These are phyloP conservation scores for Agonopterix alstromeriana DNA, from an alignment of 2,888 invertebrate species.

Conservation along the genomic window DNA sequence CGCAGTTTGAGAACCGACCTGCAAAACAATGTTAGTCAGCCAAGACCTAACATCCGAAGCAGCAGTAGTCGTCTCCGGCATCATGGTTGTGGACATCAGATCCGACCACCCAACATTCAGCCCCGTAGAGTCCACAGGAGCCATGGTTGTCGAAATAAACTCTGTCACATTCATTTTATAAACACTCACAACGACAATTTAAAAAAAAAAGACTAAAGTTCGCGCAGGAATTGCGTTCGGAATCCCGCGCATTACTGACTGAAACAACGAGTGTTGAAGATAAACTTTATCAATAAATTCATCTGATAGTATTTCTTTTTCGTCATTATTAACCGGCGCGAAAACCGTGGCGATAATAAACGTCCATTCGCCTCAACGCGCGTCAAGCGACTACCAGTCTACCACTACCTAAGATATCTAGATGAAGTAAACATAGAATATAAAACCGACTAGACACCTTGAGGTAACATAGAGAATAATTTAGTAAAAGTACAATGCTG, in stretches of 20 bases:
- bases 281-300: slow-evolving; percentile 33
- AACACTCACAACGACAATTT: neutral
- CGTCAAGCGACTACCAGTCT: neutral
- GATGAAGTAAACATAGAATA: no score
- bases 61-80: slow-evolving; percentile 25
- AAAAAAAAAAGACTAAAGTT: no score
- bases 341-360: neutral
- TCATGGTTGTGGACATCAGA: slow-evolving; percentile 13
- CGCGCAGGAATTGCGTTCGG: neutral
- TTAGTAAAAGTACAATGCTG: no score
- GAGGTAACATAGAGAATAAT: no score
- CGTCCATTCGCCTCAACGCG: neutral
- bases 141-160: slow-evolving; percentile 7
- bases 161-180: slow-evolving; percentile 36
- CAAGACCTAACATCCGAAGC: slow-evolving; percentile 46
- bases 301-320: slow-evolving; percentile 27
- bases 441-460: no score
- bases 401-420: neutral
- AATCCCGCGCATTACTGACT: neutral
- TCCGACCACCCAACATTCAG: slow-evolving; percentile 8
- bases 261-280: slow-evolving; percentile 19
- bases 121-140: slow-evolving; percentile 4
- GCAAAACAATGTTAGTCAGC: slow-evolving; percentile 45
- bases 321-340: neutral
- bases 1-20: slow-evolving; percentile 39